phyloP scores from a whole-genome alignment of 1,140 invertebrate genomes.

The Scaptomyza pallida region DNA sequence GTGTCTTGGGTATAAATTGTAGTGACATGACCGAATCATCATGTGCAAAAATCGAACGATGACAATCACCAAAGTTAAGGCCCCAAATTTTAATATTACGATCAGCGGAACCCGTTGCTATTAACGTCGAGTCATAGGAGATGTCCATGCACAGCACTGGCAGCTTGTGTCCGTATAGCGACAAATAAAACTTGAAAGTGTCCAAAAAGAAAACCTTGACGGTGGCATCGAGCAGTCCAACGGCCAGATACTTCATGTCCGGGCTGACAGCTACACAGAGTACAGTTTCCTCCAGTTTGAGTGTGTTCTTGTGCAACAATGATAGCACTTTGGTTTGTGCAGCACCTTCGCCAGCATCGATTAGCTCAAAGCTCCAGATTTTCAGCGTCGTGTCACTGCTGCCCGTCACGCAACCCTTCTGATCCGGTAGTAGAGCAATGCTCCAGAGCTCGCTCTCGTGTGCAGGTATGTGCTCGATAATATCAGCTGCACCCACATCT shows the following conservation, averaged over 20 bases:
- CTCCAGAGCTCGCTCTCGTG: conserved; percentile 92
- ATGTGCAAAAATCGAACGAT: conserved; percentile 94
- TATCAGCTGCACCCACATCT: conserved; percentile 91
- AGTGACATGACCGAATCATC: conserved; percentile 96
- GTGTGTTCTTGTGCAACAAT: conserved; percentile 90
- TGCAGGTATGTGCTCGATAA: conserved; percentile 91
- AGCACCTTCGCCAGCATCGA: conserved; percentile 84
- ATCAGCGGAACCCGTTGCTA: conserved; percentile 97
- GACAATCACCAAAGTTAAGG: conserved; percentile 98
- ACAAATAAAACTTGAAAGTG: conserved; percentile 97
- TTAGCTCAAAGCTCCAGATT: conserved; percentile 97
- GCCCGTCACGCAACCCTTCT: conserved; percentile 93
- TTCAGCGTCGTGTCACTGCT: conserved; percentile 95
- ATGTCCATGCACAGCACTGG: conserved; percentile 98
- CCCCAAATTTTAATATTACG: conserved; percentile 99
- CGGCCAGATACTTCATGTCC: conserved; percentile 94
- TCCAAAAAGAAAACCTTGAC: conserved; percentile 98
- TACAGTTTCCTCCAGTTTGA: conserved; percentile 94
- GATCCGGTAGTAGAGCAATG: conserved; percentile 90
- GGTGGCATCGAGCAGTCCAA: conserved; percentile 95
- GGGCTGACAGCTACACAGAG: conserved; percentile 93
- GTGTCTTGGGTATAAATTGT: conserved; percentile 95
- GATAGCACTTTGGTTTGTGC: conserved; percentile 87
- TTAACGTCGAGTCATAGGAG: conserved; percentile 93
- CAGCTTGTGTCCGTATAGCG: conserved; percentile 98